These are phyloP conservation scores for Phodopus roborovskii DNA, from an alignment of 2,113 vertebrate genomes.

Conservation along the genomic window DNA sequence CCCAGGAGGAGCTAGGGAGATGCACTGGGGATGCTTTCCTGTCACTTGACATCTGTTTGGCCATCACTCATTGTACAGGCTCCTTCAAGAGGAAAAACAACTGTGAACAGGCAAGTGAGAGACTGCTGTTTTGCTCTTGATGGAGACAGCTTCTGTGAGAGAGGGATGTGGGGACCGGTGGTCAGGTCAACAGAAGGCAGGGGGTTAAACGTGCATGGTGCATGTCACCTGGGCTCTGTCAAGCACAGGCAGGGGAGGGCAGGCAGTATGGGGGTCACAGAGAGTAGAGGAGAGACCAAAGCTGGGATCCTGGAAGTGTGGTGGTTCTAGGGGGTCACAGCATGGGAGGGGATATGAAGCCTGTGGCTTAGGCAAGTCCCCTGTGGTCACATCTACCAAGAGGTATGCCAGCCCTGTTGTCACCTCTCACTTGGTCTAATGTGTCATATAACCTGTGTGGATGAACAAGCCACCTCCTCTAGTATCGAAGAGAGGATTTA, in stretches of 20 bases:
- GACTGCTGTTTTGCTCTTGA: background rate
- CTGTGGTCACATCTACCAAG: background rate
- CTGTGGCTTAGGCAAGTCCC: background rate
- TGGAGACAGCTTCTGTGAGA: background rate
- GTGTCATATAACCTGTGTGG: background rate
- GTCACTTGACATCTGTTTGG: conserved; percentile 53
- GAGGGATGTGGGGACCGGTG: background rate
- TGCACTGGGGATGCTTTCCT: conserved; percentile 30
- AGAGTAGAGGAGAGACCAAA: background rate
- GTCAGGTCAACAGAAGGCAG: background rate
- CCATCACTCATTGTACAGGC: conserved; percentile 25
- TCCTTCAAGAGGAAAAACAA: conserved; percentile 31
- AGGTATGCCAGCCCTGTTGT: background rate
- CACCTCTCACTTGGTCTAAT: background rate
- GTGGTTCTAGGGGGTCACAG: background rate
- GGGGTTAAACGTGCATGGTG: background rate
- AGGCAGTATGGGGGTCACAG: background rate
- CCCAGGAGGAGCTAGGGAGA: background rate
- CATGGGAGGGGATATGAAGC: background rate
- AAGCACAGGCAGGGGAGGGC: background rate
- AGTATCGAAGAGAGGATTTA: background rate
- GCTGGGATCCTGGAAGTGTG: no score
- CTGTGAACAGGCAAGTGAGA: background rate
- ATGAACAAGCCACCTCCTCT: background rate
- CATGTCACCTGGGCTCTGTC: background rate